phyloP scores from a whole-genome alignment of 53 echinoderm and acorn worm genomes.

The Luidia sarsii region DNA sequence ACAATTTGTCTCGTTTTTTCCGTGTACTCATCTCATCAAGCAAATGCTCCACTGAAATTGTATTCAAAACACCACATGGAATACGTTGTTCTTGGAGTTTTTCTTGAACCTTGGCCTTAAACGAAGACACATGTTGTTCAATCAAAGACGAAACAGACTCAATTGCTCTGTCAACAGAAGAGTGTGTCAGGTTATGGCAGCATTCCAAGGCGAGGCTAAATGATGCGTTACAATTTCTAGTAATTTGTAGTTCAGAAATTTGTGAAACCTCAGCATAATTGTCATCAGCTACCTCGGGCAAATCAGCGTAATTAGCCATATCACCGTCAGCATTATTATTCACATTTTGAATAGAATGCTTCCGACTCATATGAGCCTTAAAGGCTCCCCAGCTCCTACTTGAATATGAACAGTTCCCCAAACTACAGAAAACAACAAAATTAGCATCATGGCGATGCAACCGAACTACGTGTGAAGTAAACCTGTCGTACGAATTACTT shows the following conservation, averaged over 20 bases:
- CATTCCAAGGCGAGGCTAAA: slow-evolving; percentile 52
- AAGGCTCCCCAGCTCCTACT: slow-evolving; percentile 55
- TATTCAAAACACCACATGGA: slow-evolving; percentile 30
- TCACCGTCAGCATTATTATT: slow-evolving; percentile 4
- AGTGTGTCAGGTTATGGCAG: slow-evolving; percentile 46
- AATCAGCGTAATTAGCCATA: neutral
- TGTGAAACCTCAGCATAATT: neutral
- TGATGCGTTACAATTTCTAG: slow-evolving; percentile 16
- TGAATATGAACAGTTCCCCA: slow-evolving; percentile 49
- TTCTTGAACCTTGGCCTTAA: slow-evolving; percentile 1
- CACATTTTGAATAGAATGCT: slow-evolving; percentile 20
- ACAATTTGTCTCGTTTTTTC: slow-evolving; percentile 36
- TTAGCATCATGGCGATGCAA: slow-evolving; percentile 51
- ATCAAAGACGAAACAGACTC: slow-evolving; percentile 41
- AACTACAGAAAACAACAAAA: slow-evolving; percentile 53
- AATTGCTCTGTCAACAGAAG: slow-evolving; percentile 35
- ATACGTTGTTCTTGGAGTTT: slow-evolving; percentile 13
- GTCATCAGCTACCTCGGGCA: neutral
- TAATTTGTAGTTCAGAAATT: neutral
- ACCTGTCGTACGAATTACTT: slow-evolving; percentile 33
- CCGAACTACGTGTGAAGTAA: neutral
- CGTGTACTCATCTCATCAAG: slow-evolving; percentile 27
- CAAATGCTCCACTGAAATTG: slow-evolving; percentile 15
- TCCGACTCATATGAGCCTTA: slow-evolving; percentile 52
- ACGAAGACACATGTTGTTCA: slow-evolving; percentile 29